A percentile compares a stretch with the other conserved stretches of the same genome.
Conservation (phyloP, 2,113 vertebrate species). For the Orthonyx spaldingii region DNA sequence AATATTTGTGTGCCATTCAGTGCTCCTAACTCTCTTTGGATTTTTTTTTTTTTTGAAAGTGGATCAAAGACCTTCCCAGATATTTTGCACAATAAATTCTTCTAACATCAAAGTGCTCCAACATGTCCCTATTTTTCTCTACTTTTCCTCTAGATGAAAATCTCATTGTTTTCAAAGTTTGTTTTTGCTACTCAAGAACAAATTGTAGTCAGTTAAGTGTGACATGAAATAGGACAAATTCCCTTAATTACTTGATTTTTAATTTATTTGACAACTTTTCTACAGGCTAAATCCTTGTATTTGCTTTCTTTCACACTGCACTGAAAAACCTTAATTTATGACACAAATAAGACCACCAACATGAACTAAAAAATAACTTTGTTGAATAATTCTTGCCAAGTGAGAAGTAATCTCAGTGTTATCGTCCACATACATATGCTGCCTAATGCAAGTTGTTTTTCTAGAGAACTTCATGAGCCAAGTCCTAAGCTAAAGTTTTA, state of each 20-base stretch:
- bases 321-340: background rate
- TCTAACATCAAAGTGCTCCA: conserved; percentile 10
- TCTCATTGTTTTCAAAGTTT: background rate
- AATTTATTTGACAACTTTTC: background rate
- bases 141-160: background rate
- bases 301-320: background rate
- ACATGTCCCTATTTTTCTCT: background rate
- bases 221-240: background rate
- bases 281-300: background rate
- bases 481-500: background rate
- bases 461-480: background rate
- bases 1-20: background rate
- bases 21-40: background rate
- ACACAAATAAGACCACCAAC: background rate
- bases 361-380: background rate
- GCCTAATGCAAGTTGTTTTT: background rate
- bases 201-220: background rate
- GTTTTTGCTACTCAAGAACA: background rate
- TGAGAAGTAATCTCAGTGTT: background rate
- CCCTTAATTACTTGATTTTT: background rate
- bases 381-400: background rate
- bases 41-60: background rate
- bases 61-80: conserved; percentile 11
- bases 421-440: background rate
- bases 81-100: background rate